These are phyloP conservation scores for Ceyx cyanopectus DNA, from an alignment of 2,113 vertebrate genomes.

Conservation along the genomic window DNA sequence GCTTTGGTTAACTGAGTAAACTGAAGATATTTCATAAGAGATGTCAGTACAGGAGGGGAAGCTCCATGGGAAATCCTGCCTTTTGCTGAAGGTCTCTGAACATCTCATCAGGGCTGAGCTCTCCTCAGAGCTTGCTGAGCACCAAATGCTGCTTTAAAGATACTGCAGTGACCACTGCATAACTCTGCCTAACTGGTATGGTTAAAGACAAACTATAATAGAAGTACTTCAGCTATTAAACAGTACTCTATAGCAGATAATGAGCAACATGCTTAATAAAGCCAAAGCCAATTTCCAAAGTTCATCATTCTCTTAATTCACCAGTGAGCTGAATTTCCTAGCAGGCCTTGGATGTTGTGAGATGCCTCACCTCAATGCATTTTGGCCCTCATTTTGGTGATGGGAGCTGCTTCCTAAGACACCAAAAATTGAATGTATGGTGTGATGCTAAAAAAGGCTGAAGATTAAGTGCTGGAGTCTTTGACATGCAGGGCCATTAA, in stretches of 20 bases:
- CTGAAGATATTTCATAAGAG: background rate
- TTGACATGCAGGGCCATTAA: background rate
- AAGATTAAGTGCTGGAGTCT: background rate
- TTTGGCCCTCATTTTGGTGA: background rate
- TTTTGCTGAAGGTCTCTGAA: background rate
- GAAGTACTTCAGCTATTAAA: background rate
- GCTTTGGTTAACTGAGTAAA: conserved; percentile 13
- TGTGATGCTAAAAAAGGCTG: background rate
- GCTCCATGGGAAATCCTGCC: background rate
- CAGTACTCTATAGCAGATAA: background rate
- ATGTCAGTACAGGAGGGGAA: background rate
- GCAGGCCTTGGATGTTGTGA: background rate
- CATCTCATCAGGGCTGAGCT: background rate
- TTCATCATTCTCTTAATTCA: background rate
- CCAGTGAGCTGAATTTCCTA: background rate
- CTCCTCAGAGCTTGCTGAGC: background rate
- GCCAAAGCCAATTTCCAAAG: background rate
- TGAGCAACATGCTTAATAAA: background rate
- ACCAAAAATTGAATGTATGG: background rate
- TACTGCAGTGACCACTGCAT: background rate
- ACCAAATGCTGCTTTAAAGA: fast-evolving
- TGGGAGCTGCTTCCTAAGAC: background rate
- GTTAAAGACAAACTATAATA: background rate
- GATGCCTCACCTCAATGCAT: background rate
- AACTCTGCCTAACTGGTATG: background rate